Conservation (phyloP, 2,797 vertebrate species). For the Selene dorsalis region DNA sequence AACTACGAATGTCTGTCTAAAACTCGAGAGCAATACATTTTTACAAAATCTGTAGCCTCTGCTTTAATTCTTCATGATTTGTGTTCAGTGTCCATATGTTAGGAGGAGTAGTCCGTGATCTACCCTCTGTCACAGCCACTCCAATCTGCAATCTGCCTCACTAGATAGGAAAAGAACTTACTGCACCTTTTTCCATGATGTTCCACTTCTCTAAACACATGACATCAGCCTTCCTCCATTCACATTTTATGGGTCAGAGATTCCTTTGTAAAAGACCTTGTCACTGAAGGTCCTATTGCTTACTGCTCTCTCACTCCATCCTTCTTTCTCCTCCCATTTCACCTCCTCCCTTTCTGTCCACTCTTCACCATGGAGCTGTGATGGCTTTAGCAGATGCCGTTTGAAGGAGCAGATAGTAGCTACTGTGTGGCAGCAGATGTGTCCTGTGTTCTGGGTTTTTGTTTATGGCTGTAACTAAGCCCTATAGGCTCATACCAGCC, state of each 20-base stretch:
- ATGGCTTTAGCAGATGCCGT: constrained; percentile 67
- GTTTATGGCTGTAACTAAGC: constrained; percentile 72
- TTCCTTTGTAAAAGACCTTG: constrained; percentile 20
- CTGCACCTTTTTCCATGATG: constrained; percentile 50
- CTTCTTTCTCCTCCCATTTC: constrained; percentile 41
- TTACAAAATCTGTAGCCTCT: not conserved
- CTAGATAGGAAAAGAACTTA: constrained; percentile 36
- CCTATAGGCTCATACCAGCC: constrained; percentile 56
- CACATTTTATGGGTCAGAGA: constrained; percentile 25
- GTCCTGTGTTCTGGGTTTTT: constrained; percentile 55
- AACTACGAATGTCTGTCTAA: not conserved
- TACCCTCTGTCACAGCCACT: constrained; percentile 1
- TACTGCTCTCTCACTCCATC: constrained; percentile 19
- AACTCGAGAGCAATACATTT: not conserved
- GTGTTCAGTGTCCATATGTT: not conserved
- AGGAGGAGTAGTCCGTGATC: constrained; percentile 2
- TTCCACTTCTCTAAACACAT: constrained; percentile 57
- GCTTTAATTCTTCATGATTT: not conserved
- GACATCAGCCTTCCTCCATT: constrained; percentile 53
- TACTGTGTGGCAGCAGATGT: constrained; percentile 70
- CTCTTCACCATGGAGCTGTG: constrained; percentile 9
- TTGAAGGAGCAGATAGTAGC: constrained; percentile 56
- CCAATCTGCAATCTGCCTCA: constrained; percentile 9
- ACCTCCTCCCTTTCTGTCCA: constrained; percentile 22
- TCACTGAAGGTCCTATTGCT: constrained; percentile 23